Evolutionary conservation across 2,888 invertebrate species (phyloP), one percentile per base, ranked within the genome.

Genomic region (Lasioglossum vierecki): DNA sequence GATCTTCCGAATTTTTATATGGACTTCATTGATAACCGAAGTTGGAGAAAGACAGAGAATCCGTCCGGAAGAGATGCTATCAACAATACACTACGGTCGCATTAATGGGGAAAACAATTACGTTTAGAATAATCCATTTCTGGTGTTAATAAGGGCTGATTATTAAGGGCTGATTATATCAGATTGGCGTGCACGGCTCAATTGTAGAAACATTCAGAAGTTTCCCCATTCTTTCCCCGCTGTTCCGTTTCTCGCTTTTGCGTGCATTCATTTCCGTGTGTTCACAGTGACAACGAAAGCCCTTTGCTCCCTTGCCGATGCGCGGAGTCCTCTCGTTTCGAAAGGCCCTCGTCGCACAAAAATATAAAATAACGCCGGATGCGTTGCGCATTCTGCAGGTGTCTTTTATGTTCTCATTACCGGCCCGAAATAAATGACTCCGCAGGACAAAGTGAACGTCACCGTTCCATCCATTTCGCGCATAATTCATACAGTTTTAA

Each of bases 341-440:
- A 83, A 78, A 75, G 77, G 76, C 80, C 73, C 75, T 75, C 71
- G 76, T 76, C 53, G 81, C 66, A 73, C 60, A 80, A 86, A 89
- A 86, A 89, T 84, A 80, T 83, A 83, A 88, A 85, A 88, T 83
- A 88, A 83, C 83, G 66, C 53, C 15, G 39, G 76, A 72, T 39
- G 39, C 73, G 84, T 79, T 80, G 70, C 60, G 73, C 73, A 79
- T 84, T 80, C 85, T 39, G 72, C 79, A 80, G 73, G 76, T 88
- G 84, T 83, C 83, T 83, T 88, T 88, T 83, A 83, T 83, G 79
- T 84, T 85, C 85, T 88, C 89, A 88, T 88, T 88, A 88, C 73
- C 73, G 85, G 60, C 13, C 81, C 85, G 88, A 88, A 88, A 89
- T 89, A 88, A 83, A 84, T 88, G 83, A 83, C 84, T 80, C 70